Base-by-base conservation (phyloP, 92 coral and sea anemone species). In the Epizoanthus scotinus region DNA sequence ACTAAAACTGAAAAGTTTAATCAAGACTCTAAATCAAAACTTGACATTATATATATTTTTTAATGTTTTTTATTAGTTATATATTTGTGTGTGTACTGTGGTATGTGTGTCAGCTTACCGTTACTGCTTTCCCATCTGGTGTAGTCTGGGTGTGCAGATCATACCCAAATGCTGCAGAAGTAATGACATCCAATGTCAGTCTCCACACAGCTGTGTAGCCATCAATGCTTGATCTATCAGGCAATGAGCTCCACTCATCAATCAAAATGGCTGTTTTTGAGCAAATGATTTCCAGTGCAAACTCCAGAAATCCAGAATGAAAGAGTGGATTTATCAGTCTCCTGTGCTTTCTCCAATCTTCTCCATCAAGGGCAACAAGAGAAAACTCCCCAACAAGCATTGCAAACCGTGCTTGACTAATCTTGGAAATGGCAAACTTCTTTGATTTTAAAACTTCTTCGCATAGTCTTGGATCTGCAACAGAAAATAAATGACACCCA, bases 291-390 rank as follows among this genome's bases (percentile, higher is more conserved):
- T 70, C 78, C 31, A 82, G 49, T 55, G 85, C 67, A 58, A 70
- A 82, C 66, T 77, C 60, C 54, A 82, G 70, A 24, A 82, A 82
- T 27, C 69, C 85, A 22, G 85, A 82, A 56, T 82, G 85, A 82
- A 82, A 82, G 13, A 82, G 69, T 10, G 85, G 85, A 65, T 66
- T 13, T 25, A 70, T 82, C 2, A 82, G 54, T 38, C 79, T 21
- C 20, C 85, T 34, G 47, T 82, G 85, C 36, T 57, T 82, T 54
- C 47, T 82, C 85, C 85, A 82, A 3, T 15, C 58, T 34, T 36
- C 79, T 34, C 85, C 85, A 10, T 82, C 85, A 64, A 82, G 50
- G 58, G 53, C 28, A 58, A 19, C 44, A 5, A 82, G 77, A 25
- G 77, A 31, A 42, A 52, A 54, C 8, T 69, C 47, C 42, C 85